Conservation (phyloP, 1,140 invertebrate species). For the Solen grandis region DNA sequence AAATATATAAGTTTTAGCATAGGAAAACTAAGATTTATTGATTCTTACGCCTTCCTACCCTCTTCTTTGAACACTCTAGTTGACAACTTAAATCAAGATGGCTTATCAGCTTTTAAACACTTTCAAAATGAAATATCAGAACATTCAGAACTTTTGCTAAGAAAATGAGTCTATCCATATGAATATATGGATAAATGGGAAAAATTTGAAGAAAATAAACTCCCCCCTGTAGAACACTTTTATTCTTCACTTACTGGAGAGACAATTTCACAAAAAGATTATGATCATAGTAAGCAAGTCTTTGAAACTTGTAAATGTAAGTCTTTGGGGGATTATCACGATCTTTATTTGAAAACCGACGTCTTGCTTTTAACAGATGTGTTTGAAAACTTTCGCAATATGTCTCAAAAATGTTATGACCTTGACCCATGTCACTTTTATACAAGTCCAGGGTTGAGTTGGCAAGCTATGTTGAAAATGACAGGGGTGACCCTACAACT, state of each 20-base stretch:
- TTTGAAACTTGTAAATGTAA: slow-evolving; percentile 14
- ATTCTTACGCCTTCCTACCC: slow-evolving; percentile 48
- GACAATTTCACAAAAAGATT: slow-evolving; percentile 36
- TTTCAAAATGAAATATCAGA: too few relatives aligned
- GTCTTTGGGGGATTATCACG: slow-evolving; percentile 41
- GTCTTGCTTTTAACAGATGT: too few relatives aligned
- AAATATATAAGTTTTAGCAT: slow-evolving; percentile 58
- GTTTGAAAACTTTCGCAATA: too few relatives aligned
- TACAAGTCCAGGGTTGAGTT: slow-evolving; percentile 60
- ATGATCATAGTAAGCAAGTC: slow-evolving; percentile 29
- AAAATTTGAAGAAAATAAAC: too few relatives aligned
- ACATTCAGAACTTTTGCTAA: slow-evolving; percentile 41
- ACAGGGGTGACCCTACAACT: too few relatives aligned
- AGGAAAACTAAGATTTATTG: slow-evolving; percentile 44
- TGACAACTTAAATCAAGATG: slow-evolving; percentile 44
- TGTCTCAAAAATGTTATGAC: too few relatives aligned
- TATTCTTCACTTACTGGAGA: too few relatives aligned
- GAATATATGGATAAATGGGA: too few relatives aligned
- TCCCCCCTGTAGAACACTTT: too few relatives aligned
- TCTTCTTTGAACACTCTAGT: slow-evolving; percentile 45
- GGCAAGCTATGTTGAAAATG: too few relatives aligned
- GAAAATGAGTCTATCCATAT: slow-evolving; percentile 47
- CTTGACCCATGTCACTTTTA: slow-evolving; percentile 36
- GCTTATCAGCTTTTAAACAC: too few relatives aligned
- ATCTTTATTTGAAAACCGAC: too few relatives aligned